Evolutionary conservation across 2,888 invertebrate genomes (phyloP), one percentile per base, ranked within the genome.

Genomic region (Heliconius ethilla): DNA sequence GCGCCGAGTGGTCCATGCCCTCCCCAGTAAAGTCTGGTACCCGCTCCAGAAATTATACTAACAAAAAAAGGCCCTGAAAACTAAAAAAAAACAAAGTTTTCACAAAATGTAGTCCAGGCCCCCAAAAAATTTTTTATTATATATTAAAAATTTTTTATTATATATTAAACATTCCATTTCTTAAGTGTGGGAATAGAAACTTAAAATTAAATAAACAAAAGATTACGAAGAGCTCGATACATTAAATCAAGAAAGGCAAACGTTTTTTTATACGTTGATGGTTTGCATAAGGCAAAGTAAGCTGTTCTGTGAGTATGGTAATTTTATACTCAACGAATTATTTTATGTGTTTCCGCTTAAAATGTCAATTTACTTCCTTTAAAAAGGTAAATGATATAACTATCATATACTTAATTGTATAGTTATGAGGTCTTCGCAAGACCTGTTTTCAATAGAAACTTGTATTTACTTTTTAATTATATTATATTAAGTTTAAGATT

Each of bases 361-460:
- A 79, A 73, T 75, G 69, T 67, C 77, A 77, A 73, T 72, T 75
- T 72, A 73, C 63, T 67, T 79, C 77, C 77, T 75, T 75, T 27
- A 67, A 55, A 37, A 25, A 22, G 37, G 59, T n/a, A 59, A 40
- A 40, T 66, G 22, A 25, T 55, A 25, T 65, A 40, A 27, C 51
- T 37, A 66, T 33, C 6, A 45, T 18, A 18, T 29, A 69, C 11
- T 11, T n/a, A n/a, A 18, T 37, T 37, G 1, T 18, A 33, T 37
- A 33, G 7, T 15, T 37, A 67, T 66, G 9, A 13, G 1, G 62
- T 27, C 5, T 13, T 62, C 25, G 3, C 59, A 59, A 59, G 22
- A 59, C 18, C 5, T 59, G 59, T 59, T 22, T 59, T 59, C 22
- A 18, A 55, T 22, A 22, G 22, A 5, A 55, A 18, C 59, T 62